Percentiles rank a stretch among this genome's conserved stretches.
These are phyloP conservation scores for Acyrthosiphon pisum DNA, from an alignment of 1,140 invertebrate species.

Conservation along the genomic window DNA sequence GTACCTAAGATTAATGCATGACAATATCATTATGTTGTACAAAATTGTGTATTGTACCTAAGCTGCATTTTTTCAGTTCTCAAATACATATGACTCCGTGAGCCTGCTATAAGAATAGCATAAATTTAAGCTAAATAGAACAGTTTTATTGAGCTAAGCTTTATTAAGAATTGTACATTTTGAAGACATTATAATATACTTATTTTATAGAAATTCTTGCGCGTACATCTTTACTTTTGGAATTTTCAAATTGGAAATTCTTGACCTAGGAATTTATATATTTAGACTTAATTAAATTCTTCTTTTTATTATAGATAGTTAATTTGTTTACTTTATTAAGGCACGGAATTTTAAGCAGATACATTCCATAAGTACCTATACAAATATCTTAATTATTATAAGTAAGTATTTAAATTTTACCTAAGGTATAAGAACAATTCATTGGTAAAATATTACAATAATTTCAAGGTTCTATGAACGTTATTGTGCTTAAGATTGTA, in stretches of 20 bases:
- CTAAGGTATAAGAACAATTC: neutral
- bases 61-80: neutral
- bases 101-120: neutral
- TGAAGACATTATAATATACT: neutral
- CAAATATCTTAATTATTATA: neutral
- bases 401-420: neutral
- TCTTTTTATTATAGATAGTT: neutral
- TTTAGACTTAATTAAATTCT: neutral
- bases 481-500: neutral
- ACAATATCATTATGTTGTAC: neutral
- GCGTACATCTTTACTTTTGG: neutral
- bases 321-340: neutral
- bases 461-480: neutral
- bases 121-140: neutral
- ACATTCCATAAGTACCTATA: neutral
- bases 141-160: neutral
- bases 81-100: neutral
- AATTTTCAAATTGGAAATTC: neutral
- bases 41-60: neutral
- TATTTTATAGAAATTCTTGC: neutral
- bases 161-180: neutral
- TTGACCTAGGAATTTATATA: neutral
- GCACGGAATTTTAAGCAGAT: neutral
- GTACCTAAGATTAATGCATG: no score
- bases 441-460: neutral